Evolutionary conservation across 2,797 vertebrate species (phyloP), one percentile per base, ranked within the genome.

Genomic region (Etheostoma nigrum): DNA sequence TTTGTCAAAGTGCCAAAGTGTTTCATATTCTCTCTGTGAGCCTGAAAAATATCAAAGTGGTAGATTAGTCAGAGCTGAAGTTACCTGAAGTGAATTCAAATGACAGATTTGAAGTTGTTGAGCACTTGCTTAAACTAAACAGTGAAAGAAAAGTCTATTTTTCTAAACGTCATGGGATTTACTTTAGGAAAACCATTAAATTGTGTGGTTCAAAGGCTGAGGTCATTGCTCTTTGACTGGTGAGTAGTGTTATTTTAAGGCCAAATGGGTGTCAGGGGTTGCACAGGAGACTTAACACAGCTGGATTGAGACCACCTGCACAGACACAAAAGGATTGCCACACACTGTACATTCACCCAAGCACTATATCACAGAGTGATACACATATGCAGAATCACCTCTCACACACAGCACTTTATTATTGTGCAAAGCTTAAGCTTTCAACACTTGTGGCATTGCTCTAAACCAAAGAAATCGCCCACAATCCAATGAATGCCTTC

Each of bases 231-330:
- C 83, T 78, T 83, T 83, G 75, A 67, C 74, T 83, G 76, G 71
- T 48, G 13, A 81, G 64, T 72, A 78, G 83, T 92, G 90, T 93
- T 92, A 78, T 91, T 88, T 79, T 87, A 91, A 79, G 83, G 71
- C 86, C 89, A 92, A 92, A 92, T 89, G 91, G 91, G 84, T 89
- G 86, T 85, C 78, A 84, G 81, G 72, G 86, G 82, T 68, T 80
- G 67, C 71, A 64, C 67, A 33, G 36, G 77, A 87, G 88, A 90
- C 72, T 78, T 78, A 84, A 82, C 83, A 86, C 88, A 89, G 90
- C 87, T 87, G 74, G 87, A 88, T 59, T 48, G 63, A 78, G 86
- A 89, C 86, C 88, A 90, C 88, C 84, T 85, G 77, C 81, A 74
- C 72, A 70, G 62, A 78, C 78, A 63, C 30, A 65, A 16, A 59